Evolutionary conservation across 2,888 invertebrate genomes (phyloP), one percentile per base, ranked within the genome.

Genomic region (Erebia epiphron): DNA sequence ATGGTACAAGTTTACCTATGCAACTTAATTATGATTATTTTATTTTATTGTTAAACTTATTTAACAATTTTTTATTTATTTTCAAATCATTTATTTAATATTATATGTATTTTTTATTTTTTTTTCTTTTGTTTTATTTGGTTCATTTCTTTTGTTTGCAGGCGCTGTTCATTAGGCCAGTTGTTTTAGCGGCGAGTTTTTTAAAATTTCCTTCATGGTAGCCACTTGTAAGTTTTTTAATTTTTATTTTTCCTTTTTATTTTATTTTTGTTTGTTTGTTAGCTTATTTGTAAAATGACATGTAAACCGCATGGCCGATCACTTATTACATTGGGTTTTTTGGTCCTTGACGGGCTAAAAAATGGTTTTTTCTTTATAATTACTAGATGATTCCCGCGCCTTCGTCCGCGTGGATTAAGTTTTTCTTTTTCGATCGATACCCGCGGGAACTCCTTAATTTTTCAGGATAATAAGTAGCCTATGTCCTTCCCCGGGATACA

Each of bases 171-270:
- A 79, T 77, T 77, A 80, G 78, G 74, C 79, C 75, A 82, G 80
- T 82, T 79, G 79, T 84, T 84, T 86, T 85, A 82, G 81, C 79
- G 79, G 80, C 82, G 84, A 82, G 84, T 86, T 90, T 78, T 81
- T 87, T 87, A 90, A 84, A 87, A 74, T 86, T 87, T 79, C 79
- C 89, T 85, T 83, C 88, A 94, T 94, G 94, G 94, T 94, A 85
- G 93, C 93, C 80, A 83, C 92, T 88, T 94, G 94, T 94, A 91
- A 92, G 94, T 94, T 92, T 87, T 83, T 79, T n/a, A n/a, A n/a
- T n/a, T 79, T 85, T 88, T 83, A 77, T 85, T 88, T 83, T 83
- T 80, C 79, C 83, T 81, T 49, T 80, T 78, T 76, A 75, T 78
- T 77, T 75, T 76, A 76, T 76, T 79, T 73, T 78, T 68, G 71